Percentiles rank a stretch among this genome's conserved stretches.
These are phyloP conservation scores for Oreochromis grahami DNA, from an alignment of 2,797 vertebrate species.

Conservation along the genomic window DNA sequence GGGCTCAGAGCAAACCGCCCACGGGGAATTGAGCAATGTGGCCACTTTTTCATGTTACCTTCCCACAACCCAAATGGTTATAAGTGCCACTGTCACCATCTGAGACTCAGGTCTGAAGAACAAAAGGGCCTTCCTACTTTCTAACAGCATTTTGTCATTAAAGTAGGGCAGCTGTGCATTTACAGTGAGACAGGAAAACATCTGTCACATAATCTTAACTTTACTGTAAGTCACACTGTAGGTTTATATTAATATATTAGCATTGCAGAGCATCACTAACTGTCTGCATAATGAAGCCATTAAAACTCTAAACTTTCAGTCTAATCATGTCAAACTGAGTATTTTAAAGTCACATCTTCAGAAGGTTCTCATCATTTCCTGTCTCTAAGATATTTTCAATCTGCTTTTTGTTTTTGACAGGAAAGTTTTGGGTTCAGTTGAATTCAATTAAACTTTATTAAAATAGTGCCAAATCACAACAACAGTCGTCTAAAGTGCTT, in stretches of 20 bases:
- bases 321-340: neutral
- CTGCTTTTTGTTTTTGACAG: neutral
- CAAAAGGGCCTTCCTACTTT: constrained; percentile 26
- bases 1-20: constrained; percentile 67
- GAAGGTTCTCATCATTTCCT: neutral
- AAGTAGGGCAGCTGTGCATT: constrained; percentile 65
- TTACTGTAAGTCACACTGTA: neutral
- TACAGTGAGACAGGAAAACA: constrained; percentile 14
- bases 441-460: neutral
- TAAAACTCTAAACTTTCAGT: neutral
- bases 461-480: neutral
- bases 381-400: neutral
- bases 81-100: constrained; percentile 44
- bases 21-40: constrained; percentile 73
- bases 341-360: neutral
- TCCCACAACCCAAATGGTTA: constrained; percentile 66
- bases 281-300: neutral
- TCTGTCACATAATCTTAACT: neutral
- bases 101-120: constrained; percentile 31
- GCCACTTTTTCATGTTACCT: constrained; percentile 59
- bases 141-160: constrained; percentile 36
- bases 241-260: neutral
- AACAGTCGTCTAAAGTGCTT: neutral
- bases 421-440: neutral
- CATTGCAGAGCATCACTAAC: neutral